Evolutionary conservation across 2,888 invertebrate species (phyloP), one percentile per base, ranked within the genome.

Genomic region (Dolichomitus sp.): DNA sequence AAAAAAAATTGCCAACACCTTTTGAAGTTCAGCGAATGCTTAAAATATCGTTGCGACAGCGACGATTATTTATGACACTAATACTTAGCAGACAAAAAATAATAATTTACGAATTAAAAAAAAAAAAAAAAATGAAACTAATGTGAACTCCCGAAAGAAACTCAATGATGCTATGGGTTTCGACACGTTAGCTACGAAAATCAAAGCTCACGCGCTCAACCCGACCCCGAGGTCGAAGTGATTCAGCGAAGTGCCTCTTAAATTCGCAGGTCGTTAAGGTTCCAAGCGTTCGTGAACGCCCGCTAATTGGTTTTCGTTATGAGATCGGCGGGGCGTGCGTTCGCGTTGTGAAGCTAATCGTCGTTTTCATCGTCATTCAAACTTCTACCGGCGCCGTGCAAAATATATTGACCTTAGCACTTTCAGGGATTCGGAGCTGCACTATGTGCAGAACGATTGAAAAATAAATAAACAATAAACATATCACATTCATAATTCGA

Each of bases 251-350:
- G 74, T 65, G 59, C 59, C 69, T 75, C 81, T 75, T 69, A 69
- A 85, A 82, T 80, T 74, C 80, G 54, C 83, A 65, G 84, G 81
- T 87, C 87, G 81, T 87, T 88, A 87, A 86, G 86, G 86, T 85
- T 81, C 80, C 77, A 80, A 84, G 81, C 82, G 59, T 61, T 81
- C 86, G 80, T 84, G 86, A 88, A 76, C 70, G 79, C 30, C 48
- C 73, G 82, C 82, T 88, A 87, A 87, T 88, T 87, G 86, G 80
- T 85, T 83, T 83, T 59, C 78, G 80, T 75, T 80, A 69, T 83
- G 45, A 48, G 61, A 54, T 42, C 54, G 69, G 45, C 27, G 81
- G 37, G 30, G n/a, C 57, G 69, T 61, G 74, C 69, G 69, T 78
- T 63, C 19, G 17, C 48, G 61, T 54, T 63, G 69, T 40, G 73